These are phyloP conservation scores for Achroia grisella DNA, from an alignment of 1,140 invertebrate genomes.

Conservation along the genomic window DNA sequence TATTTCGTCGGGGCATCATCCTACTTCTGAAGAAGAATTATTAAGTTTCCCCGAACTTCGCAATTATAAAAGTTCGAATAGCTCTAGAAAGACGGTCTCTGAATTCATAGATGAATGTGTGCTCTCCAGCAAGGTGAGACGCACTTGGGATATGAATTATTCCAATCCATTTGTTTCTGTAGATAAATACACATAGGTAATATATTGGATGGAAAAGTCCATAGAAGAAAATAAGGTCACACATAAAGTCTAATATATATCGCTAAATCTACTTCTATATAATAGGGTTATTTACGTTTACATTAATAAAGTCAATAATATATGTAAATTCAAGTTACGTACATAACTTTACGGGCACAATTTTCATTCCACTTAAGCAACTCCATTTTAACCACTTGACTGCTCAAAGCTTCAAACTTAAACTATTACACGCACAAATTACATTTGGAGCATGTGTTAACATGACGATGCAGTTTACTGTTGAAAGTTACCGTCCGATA, in stretches of 20 bases:
- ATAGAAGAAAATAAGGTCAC: too few relatives aligned
- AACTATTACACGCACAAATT: constrained; percentile 32
- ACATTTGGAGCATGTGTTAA: constrained; percentile 31
- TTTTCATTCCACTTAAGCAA: constrained; percentile 5
- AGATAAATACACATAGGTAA: too few relatives aligned
- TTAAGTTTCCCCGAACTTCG: constrained; percentile 70
- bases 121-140: constrained; percentile 37
- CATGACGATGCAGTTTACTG: constrained; percentile 20
- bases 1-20: constrained; percentile 66
- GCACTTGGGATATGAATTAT: not conserved
- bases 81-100: constrained; percentile 66
- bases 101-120: constrained; percentile 72
- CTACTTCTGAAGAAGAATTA: constrained; percentile 72
- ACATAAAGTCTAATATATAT: too few relatives aligned
- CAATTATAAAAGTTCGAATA: constrained; percentile 73
- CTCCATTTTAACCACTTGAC: constrained; percentile 12
- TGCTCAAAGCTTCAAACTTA: constrained; percentile 20
- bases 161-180: too few relatives aligned
- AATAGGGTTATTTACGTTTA: too few relatives aligned
- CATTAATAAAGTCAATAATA: too few relatives aligned
- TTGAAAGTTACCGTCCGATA: constrained; percentile 41
- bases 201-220: too few relatives aligned
- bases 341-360: too few relatives aligned
- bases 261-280: too few relatives aligned
- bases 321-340: too few relatives aligned